These are phyloP conservation scores for Hipposideros larvatus DNA, from an alignment of 2,797 vertebrate genomes.

Conservation along the genomic window DNA sequence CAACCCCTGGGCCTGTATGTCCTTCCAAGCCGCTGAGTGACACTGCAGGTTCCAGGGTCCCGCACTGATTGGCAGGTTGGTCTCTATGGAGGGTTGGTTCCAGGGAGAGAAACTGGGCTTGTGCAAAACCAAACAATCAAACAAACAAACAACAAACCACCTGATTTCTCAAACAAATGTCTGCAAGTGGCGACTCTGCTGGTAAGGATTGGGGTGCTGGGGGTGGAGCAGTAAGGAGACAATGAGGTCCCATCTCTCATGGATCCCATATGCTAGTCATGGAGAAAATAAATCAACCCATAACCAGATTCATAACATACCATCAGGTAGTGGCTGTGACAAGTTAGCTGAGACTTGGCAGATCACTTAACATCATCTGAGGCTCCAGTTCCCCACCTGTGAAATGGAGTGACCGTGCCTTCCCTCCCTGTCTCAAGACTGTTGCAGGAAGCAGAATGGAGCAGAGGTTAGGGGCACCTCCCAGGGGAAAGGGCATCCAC, in stretches of 20 bases:
- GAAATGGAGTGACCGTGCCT: neutral
- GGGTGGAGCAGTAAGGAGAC: rapidly evolving
- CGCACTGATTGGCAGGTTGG: no score
- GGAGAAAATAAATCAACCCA: neutral
- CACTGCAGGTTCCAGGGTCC: no score
- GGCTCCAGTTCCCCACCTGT: neutral
- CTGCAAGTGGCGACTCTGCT: neutral
- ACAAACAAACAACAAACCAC: no score
- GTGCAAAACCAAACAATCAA: no score
- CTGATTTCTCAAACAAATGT: neutral
- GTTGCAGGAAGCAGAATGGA: neutral
- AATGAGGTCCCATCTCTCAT: rapidly evolving
- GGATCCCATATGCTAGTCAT: no score
- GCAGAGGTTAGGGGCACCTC: neutral
- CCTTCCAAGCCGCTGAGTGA: no score
- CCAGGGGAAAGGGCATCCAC: neutral
- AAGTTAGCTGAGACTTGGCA: neutral
- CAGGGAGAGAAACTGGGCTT: no score
- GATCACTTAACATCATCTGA: neutral
- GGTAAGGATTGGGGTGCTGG: no score
- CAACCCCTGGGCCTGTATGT: no score
- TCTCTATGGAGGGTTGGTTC: no score
- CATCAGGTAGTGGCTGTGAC: neutral
- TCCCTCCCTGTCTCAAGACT: neutral
- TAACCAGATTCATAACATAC: neutral